These are phyloP conservation scores for Empidonax traillii DNA, from an alignment of 2,113 vertebrate species.

Conservation along the genomic window DNA sequence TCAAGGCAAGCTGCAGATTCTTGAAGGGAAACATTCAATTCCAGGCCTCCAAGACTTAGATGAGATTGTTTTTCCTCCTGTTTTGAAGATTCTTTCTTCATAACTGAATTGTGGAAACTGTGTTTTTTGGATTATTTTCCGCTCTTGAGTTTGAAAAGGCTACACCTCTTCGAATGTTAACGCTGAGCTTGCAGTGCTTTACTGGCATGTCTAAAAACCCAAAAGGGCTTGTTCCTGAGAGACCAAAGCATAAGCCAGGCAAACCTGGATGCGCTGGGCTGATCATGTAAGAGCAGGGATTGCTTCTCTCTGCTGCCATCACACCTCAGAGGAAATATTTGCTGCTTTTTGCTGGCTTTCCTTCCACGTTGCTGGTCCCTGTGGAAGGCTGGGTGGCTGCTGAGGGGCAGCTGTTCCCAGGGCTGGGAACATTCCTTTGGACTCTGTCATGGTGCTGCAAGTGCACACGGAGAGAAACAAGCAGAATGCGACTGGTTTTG, in stretches of 20 bases:
- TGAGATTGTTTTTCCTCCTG: not conserved
- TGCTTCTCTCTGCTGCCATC: not conserved
- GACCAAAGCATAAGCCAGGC: not conserved
- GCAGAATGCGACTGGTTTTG: not conserved
- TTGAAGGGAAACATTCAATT: not conserved
- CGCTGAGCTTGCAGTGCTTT: not conserved
- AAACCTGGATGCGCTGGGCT: too few relatives aligned
- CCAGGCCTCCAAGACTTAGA: not conserved
- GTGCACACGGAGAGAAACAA: not conserved
- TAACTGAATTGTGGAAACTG: not conserved
- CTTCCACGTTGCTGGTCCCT: not conserved
- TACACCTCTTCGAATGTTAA: not conserved
- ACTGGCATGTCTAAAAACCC: not conserved
- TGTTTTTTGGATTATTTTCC: not conserved
- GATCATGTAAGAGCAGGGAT: not conserved
- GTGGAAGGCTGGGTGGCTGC: not conserved
- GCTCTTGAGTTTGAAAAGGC: not conserved
- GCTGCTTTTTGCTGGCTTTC: not conserved
- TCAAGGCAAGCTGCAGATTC: not conserved
- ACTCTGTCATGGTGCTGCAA: conserved; percentile 16
- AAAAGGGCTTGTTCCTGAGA: not conserved
- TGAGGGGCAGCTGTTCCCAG: conserved; percentile 24
- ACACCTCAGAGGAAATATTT: not conserved
- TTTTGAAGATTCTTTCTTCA: not conserved
- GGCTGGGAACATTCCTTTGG: conserved; percentile 36